Base-by-base conservation (phyloP, 1,140 invertebrate genomes). In the Aphaenogaster floridana region DNA sequence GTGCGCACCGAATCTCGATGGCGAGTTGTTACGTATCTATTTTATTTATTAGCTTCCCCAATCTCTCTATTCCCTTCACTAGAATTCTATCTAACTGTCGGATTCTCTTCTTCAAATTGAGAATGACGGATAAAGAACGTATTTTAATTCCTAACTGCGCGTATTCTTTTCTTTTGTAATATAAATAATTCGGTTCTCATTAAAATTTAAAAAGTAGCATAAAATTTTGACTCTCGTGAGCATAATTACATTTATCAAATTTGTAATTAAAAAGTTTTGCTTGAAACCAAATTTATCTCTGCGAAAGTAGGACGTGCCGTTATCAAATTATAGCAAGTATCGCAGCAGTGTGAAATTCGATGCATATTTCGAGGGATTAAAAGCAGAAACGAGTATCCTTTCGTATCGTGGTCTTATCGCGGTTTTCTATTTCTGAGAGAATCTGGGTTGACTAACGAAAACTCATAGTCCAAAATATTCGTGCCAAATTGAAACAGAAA, bases 401-500 rank as follows among this genome's bases (percentile, higher is more conserved):
- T 72, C 28, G 8, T 48, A 36, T 28, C 34, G n/a, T 11, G 7
- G 36, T 39, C 28, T 45, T 48, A 45, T 45, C 17, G 48, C 13
- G n/a, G 8, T 72, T 72, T 39, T 83, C 52, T 72, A 72, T 83
- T 83, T 48, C 13, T 83, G 54, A 74, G 17, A 83, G 9, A 61
- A 83, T 83, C 80, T 74, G 5, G 80, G 80, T 83, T 66, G 36
- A 34, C 52, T 45, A 74, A 83, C 13, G 52, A 59, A 83, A 48
- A 61, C 28, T 83, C 52, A 61, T 28, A n/a, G 39, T 61, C 61
- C 39, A 52, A 83, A 72, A 83, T 83, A 89, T 76, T 78, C 15
- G 66, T 84, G 66, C 72, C 79, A 88, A 90, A 90, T 89, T 89
- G 88, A 90, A 89, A 89, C 77, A 52, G 77, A 86, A 54, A 42